Base-by-base conservation (phyloP, 1,140 invertebrate genomes). In the Bombus difficillimus region DNA sequence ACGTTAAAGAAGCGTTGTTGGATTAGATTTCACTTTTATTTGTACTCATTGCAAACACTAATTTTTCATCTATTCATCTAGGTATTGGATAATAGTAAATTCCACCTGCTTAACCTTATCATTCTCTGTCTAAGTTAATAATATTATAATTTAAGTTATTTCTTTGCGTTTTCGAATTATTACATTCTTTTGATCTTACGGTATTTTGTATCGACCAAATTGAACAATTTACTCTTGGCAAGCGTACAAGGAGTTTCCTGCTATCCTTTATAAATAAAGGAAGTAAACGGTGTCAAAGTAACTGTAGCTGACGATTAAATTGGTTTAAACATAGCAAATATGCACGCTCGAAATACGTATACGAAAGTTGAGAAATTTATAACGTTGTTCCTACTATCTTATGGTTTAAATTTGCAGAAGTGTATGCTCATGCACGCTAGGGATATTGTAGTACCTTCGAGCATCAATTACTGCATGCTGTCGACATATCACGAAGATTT, bases 391-490 rank as follows among this genome's bases (percentile, higher is more conserved):
- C 47, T 47, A 66, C 37, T 79, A 87, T 79, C 86, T 89, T 84
- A 86, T 86, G 53, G 32, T 72, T 77, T 28, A 83, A 68, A 83
- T 62, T 81, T 59, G 57, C 78, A 77, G 73, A 85, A 90, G 77
- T 73, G 81, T 89, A 39, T 89, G 59, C 53, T 59, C 59, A 12
- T 22, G 83, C 91, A 90, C 83, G 86, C 85, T 62, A 92, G 41
- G 41, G 62, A 43, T 59, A 66, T 77, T 69, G 85, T 32, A 64
- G 57, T 81, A 41, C 32, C 59, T 79, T 18, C 37, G 37, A 53
- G 76, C 57, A 34, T 34, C 43, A 85, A 73, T 84, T 79, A 43
- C 37, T 9, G 4, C 6, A 69, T 25, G 10, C 25, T 39, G 22
- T 69, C 39, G 69, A 72, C 69, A 72, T 72, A 72, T 72, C 69